Evolutionary conservation across 2,888 invertebrate genomes (phyloP).

Genomic region (Melieria crassipennis): DNA sequence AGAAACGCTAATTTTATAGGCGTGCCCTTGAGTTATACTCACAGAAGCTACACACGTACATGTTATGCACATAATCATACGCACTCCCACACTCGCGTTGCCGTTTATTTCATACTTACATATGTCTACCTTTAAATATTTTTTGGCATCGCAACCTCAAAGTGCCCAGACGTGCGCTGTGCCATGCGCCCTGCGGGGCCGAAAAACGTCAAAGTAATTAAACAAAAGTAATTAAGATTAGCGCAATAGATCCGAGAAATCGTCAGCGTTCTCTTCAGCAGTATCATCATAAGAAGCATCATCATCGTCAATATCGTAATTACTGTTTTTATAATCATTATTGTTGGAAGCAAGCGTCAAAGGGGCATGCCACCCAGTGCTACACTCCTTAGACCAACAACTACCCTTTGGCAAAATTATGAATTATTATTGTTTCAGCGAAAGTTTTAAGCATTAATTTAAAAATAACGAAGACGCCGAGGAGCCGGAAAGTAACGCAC

Average conservation of each 20-base stretch:
- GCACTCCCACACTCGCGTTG: no score
- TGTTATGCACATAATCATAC: no score
- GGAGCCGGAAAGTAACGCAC: background rate
- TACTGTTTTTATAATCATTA: no score
- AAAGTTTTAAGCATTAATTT: conserved; percentile 16
- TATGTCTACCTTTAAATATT: background rate
- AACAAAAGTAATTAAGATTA: conserved; percentile 66
- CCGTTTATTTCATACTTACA: no score
- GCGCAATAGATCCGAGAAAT: conserved; percentile 54
- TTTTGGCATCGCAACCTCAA: conserved; percentile 22
- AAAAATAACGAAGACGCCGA: background rate
- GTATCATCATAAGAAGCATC: conserved; percentile 38
- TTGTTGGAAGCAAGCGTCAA: no score
- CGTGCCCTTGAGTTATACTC: no score
- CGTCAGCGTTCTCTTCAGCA: conserved; percentile 42
- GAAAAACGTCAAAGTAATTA: conserved; percentile 63
- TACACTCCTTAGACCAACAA: background rate
- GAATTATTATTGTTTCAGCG: conserved; percentile 53
- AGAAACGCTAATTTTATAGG: no score
- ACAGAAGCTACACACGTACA: no score
- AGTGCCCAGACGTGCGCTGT: no score
- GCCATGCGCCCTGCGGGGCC: background rate
- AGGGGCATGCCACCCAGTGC: no score
- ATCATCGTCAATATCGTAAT: conserved; percentile 39
- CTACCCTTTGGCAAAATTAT: conserved; percentile 49